A percentile compares a stretch with the other conserved stretches of the same genome.
Conservation (phyloP, 2,113 vertebrate species). For the Puffinus mauretanicus region DNA sequence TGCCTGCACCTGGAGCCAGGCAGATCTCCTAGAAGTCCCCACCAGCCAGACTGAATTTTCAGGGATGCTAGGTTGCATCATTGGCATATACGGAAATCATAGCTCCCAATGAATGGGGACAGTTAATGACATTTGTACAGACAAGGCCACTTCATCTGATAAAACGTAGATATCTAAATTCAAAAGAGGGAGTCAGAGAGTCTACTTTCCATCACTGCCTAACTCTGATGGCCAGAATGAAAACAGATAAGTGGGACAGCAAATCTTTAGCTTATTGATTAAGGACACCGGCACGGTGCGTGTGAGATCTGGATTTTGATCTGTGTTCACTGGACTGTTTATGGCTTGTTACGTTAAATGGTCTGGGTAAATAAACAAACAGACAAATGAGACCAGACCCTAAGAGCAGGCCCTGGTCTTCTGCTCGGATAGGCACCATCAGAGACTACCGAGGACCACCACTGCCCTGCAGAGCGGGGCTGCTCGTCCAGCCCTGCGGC, state of each 20-base stretch:
- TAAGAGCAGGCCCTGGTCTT: background rate
- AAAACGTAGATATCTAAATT: background rate
- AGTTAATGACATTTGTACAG: slow-evolving; percentile 4
- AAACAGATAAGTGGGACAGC: slow-evolving; percentile 29
- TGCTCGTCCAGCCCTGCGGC: background rate
- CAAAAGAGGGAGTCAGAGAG: slow-evolving; percentile 8
- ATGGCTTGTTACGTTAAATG: background rate
- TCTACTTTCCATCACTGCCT: slow-evolving; percentile 30
- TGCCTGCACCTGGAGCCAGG: background rate
- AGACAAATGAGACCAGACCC: background rate
- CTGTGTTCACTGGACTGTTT: background rate
- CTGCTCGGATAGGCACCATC: background rate
- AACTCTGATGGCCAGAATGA: background rate
- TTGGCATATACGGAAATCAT: background rate
- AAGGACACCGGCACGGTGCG: accelerated
- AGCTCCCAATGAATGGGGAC: background rate
- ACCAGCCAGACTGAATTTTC: background rate
- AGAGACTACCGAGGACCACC: background rate
- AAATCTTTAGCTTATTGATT: slow-evolving; percentile 60
- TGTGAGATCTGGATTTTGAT: slow-evolving; percentile 3
- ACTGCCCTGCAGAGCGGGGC: background rate
- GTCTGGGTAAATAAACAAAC: background rate
- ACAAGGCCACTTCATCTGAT: background rate
- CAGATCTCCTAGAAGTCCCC: background rate
- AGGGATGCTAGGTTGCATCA: background rate